Conservation (phyloP, 1,140 invertebrate species). For the Brachionus sp. region DNA sequence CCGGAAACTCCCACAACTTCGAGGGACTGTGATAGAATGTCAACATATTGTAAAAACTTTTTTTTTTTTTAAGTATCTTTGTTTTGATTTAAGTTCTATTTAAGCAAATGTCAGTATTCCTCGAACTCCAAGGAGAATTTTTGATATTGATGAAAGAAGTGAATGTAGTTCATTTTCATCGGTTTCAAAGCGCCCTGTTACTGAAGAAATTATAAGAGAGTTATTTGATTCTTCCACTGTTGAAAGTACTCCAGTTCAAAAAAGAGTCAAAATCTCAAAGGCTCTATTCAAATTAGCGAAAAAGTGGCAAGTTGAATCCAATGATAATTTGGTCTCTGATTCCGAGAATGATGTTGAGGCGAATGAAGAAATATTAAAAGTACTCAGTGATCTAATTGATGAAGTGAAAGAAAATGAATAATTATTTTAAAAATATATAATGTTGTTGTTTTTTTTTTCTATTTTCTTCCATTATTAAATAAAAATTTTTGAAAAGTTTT, state of each 20-base stretch:
- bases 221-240: not conserved
- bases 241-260: not conserved
- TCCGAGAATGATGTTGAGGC: not conserved
- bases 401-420: not conserved
- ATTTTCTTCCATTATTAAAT: not conserved
- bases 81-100: not conserved
- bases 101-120: not conserved
- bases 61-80: not conserved
- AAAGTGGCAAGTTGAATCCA: not conserved
- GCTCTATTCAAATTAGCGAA: not conserved
- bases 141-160: not conserved
- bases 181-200: not conserved
- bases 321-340: not conserved
- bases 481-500: not conserved
- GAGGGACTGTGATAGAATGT: not conserved
- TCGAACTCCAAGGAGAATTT: not conserved
- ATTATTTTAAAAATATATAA: not conserved
- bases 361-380: not conserved
- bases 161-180: not conserved
- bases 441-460: not conserved
- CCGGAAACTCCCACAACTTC: not conserved
- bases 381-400: not conserved
- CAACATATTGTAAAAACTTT: not conserved
- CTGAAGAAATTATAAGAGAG: not conserved
- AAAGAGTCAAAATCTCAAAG: not conserved